Conservation (phyloP, 2,888 invertebrate species). For the Drosophila emarginata region DNA sequence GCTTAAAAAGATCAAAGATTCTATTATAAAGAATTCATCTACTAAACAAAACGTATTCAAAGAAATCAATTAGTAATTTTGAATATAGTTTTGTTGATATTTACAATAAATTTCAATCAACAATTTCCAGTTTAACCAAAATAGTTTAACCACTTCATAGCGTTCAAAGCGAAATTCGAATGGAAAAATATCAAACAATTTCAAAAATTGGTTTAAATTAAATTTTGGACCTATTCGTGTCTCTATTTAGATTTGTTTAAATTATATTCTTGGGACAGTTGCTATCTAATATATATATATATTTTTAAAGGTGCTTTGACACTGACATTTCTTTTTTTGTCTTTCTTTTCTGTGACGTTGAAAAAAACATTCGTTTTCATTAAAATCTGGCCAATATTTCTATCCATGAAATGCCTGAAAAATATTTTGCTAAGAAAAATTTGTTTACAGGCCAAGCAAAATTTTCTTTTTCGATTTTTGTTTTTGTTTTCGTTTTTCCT, state of each 20-base stretch:
- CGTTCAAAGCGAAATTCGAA: too few species aligned
- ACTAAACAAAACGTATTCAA: too few species aligned
- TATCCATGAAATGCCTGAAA: neutral
- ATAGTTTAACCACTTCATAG: too few species aligned
- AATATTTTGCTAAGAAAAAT: neutral
- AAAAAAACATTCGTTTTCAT: neutral
- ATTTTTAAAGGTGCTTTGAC: conserved; percentile 7
- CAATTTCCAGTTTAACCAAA: too few species aligned
- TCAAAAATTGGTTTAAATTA: too few species aligned
- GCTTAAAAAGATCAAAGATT: too few species aligned
- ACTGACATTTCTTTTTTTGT: conserved; percentile 14
- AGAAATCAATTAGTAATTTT: too few species aligned
- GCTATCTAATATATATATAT: neutral
- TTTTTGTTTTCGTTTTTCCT: neutral
- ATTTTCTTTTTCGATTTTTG: neutral
- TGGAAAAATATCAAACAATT: too few species aligned
- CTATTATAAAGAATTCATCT: too few species aligned
- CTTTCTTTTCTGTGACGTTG: neutral
- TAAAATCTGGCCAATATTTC: conserved; percentile 2
- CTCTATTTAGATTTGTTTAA: neutral
- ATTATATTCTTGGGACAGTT: neutral
- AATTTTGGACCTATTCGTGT: neutral
- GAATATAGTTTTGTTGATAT: too few species aligned
- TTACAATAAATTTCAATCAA: too few species aligned
- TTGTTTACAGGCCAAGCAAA: conserved; percentile 3